phyloP scores from a whole-genome alignment of 2,113 vertebrate genomes.

The Chinchilla lanigera region DNA sequence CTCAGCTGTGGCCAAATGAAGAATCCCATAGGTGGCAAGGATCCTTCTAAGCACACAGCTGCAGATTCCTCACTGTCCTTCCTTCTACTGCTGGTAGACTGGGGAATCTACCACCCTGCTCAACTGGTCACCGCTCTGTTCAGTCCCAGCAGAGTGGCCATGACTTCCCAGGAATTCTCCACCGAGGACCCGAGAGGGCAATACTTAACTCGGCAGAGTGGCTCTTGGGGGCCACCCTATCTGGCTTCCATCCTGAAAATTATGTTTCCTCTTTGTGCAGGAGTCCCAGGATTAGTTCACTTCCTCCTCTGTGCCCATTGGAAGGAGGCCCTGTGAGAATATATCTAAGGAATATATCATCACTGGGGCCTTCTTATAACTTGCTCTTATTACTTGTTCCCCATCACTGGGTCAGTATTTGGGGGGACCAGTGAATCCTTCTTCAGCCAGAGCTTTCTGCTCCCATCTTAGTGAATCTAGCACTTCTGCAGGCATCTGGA shows the following conservation, averaged over 20 bases:
- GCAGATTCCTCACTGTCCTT: too few species aligned
- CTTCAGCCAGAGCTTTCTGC: neutral
- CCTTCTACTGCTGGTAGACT: neutral
- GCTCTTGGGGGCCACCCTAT: neutral
- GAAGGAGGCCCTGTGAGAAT: neutral
- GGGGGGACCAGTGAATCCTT: neutral
- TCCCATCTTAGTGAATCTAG: neutral
- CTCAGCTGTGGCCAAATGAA: neutral
- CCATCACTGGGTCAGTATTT: neutral
- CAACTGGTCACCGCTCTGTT: too few species aligned
- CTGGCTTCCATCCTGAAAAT: too few species aligned
- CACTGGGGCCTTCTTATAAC: accelerated
- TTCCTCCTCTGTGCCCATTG: accelerated
- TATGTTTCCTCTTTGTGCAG: accelerated
- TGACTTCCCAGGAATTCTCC: neutral
- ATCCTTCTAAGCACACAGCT: neutral
- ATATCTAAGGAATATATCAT: accelerated
- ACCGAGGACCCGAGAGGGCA: neutral
- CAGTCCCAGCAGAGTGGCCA: neutral
- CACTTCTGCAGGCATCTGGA: neutral
- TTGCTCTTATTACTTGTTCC: accelerated
- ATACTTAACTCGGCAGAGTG: too few species aligned
- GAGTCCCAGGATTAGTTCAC: neutral
- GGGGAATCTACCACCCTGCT: accelerated
- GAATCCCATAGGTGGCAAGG: neutral